Base-by-base conservation (phyloP, 2,797 vertebrate species). In the Presbytis comata region DNA sequence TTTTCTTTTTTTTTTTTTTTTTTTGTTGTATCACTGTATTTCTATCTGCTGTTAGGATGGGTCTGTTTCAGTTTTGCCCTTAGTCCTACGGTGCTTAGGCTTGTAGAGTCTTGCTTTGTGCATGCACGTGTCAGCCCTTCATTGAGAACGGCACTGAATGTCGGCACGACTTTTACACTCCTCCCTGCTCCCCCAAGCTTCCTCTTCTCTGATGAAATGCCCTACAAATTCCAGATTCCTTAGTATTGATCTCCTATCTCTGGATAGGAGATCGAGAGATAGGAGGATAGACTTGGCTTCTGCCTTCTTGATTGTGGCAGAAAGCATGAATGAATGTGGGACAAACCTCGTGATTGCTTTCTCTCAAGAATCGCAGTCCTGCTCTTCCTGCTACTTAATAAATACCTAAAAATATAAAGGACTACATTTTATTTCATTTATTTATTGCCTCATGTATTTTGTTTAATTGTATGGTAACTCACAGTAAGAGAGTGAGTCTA, bases 391-490 rank as follows among this genome's bases (percentile, higher is more conserved):
- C 46, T 46, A 10, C 28, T 92, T 19, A 84, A 19, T 16, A 26
- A 53, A 19, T 36, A 16, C 91, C 14, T 59, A 55, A 28, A 80
- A 46, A 53, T 2, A 82, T 53, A 21, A 21, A 53, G 21, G 17
- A 53, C 50, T 53, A 53, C 6, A 53, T 53, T 53, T 53, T 21
- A 21, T 53, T 53, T 53, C 19, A 53, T 21, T 53, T 53, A 53
- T 53, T 53, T 53, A 24, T 53, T 91, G 21, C 44, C 21, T 50
- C 28, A 61, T 72, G 22, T 30, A 53, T 67, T 87, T 75, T 78
- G 33, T 78, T 33, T 48, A 95, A 5, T 78, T 57, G 26, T 78
- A 79, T 59, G 59, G 50, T 53, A 94, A 91, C 67, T 91, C 89
- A 64, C 5, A 74, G 8, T 80, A 76, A 59, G 17, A 86, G 7